phyloP scores from a whole-genome alignment of 2,113 vertebrate genomes.

The Anolis carolinensis region DNA sequence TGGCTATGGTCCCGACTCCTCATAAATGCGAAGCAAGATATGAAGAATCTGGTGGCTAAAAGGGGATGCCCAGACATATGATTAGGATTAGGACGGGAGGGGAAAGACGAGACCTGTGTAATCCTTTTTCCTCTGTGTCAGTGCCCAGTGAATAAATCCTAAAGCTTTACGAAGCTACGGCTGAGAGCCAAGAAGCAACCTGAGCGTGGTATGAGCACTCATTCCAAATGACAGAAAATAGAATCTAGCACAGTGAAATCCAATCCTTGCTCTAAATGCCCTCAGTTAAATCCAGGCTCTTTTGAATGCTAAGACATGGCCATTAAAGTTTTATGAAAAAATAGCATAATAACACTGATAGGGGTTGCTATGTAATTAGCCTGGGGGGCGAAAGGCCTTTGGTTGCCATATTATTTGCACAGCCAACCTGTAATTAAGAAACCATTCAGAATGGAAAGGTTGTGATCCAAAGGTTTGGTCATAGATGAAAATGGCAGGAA shows the following conservation, averaged over 20 bases:
- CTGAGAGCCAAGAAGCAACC: slow-evolving; percentile 35
- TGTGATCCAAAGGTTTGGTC: background rate
- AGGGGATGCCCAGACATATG: background rate
- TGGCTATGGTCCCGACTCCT: too few species aligned
- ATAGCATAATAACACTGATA: slow-evolving; percentile 8
- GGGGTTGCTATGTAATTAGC: slow-evolving; percentile 21
- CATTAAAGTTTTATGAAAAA: slow-evolving; percentile 30
- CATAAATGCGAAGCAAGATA: background rate
- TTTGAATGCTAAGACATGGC: background rate
- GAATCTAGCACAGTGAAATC: slow-evolving; percentile 7
- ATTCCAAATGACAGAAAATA: background rate
- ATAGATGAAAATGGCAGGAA: slow-evolving; percentile 17
- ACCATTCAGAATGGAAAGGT: slow-evolving; percentile 35
- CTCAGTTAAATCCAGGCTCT: background rate
- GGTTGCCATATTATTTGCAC: slow-evolving; percentile 40
- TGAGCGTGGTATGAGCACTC: slow-evolving; percentile 11
- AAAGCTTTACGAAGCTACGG: slow-evolving; percentile 20
- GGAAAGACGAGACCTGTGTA: slow-evolving; percentile 41
- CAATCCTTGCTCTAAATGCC: background rate
- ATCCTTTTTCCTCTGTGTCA: slow-evolving; percentile 54
- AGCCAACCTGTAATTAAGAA: slow-evolving; percentile 21
- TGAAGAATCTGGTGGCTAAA: background rate
- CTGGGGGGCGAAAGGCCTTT: background rate
- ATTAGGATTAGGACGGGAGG: background rate
- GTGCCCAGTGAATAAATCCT: slow-evolving; percentile 16